Evolutionary conservation across 2,113 vertebrate species (phyloP).

Genomic region (Ochotona princeps): DNA sequence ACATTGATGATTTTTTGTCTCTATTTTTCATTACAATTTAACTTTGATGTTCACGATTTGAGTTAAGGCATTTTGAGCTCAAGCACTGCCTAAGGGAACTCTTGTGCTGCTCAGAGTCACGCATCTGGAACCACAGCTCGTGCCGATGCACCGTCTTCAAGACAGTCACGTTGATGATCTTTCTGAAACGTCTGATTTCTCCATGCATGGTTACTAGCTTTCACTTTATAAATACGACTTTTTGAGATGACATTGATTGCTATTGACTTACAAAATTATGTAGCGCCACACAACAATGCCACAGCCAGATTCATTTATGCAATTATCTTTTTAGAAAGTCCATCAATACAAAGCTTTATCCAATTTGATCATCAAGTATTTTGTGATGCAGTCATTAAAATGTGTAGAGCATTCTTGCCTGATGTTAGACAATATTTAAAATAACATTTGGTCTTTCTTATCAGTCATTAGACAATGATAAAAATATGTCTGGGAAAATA

Average conservation of each 20-base stretch:
- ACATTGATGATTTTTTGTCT: not conserved
- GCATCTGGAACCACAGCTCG: too few species aligned
- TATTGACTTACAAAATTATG: not conserved
- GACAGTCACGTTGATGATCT: not conserved
- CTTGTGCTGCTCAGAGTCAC: not conserved
- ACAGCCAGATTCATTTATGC: not conserved
- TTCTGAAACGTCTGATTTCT: not conserved
- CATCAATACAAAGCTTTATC: not conserved
- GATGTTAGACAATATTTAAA: not conserved
- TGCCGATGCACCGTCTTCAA: rapidly evolving
- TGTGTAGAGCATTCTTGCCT: not conserved
- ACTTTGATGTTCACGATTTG: not conserved
- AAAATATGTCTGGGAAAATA: not conserved
- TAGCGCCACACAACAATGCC: not conserved
- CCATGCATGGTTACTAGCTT: not conserved
- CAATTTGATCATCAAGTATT: not conserved
- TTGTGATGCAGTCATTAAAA: not conserved
- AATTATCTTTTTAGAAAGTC: not conserved
- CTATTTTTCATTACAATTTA: not conserved
- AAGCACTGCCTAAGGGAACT: too few species aligned
- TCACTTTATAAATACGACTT: not conserved
- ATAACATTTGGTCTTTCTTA: not conserved
- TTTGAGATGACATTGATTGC: not conserved
- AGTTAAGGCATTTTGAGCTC: not conserved
- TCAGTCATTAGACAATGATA: not conserved